A percentile compares a stretch with the other conserved stretches of the same genome.
These are phyloP conservation scores for Bombus pyrosoma DNA, from an alignment of 1,140 invertebrate genomes.

Conservation along the genomic window DNA sequence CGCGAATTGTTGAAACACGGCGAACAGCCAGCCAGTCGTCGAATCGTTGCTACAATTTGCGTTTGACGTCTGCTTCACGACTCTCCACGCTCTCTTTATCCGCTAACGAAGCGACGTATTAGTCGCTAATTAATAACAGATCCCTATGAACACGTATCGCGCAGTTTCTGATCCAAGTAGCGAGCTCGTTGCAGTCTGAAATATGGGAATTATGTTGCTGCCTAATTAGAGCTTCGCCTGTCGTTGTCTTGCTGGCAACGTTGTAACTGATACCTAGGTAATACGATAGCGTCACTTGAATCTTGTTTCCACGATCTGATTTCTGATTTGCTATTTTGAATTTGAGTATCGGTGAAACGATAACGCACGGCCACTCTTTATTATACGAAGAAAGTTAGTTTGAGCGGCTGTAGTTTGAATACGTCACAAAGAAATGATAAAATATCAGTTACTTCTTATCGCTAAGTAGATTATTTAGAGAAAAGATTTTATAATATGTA, in stretches of 20 bases:
- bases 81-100: conserved; percentile 16
- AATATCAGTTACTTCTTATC: background rate
- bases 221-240: conserved; percentile 51
- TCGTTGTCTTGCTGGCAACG: conserved; percentile 6
- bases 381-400: background rate
- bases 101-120: conserved; percentile 63
- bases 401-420: too few relatives aligned
- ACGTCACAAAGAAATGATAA: too few relatives aligned
- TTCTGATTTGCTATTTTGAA: background rate
- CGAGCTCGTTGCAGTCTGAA: background rate
- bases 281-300: background rate
- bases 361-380: background rate
- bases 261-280: conserved; percentile 15
- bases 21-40: background rate
- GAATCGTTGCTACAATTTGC: conserved; percentile 49
- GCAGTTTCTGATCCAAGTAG: background rate
- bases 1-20: conserved; percentile 49
- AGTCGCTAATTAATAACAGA: conserved; percentile 63
- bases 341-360: background rate
- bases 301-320: background rate
- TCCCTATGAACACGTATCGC: conserved; percentile 10
- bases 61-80: conserved; percentile 21
- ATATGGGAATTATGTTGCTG: conserved; percentile 21
- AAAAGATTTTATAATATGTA: too few relatives aligned
- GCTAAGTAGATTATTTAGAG: background rate